Evolutionary conservation across 1,140 invertebrate species (phyloP), one percentile per base, ranked within the genome.

Genomic region (Pinna nobilis): DNA sequence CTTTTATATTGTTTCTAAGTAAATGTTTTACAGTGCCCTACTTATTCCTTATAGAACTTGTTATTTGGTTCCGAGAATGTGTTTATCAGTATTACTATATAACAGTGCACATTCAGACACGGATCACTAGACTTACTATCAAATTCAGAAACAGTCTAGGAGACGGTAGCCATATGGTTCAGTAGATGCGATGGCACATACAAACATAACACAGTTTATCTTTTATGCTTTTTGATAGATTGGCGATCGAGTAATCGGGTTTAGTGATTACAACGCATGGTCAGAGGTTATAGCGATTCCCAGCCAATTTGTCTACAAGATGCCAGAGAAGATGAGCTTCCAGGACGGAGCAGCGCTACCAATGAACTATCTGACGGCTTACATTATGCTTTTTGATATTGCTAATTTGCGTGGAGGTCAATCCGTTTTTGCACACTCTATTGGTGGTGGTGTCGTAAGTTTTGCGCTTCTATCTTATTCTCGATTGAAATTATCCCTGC

Each of bases 371-470:
- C 92, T 95, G 49, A 94, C 96, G 1, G 96, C 95, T 50, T 94
- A 96, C 86, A 93, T 95, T 71, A 89, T 97, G 70, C 92, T 97
- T 9, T 96, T 96, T 89, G 94, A 96, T 82, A 90, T 96, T 83
- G 94, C 93, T 44, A 93, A 93, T 81, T 89, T 97, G 23, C 90
- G 92, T 2, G 91, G 93, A 51, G 94, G 94, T 64, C 95, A 96
- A 88, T 94, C 92, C 74, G 90, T 97, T 20, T 90, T 97, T 57
- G 91, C 96, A 33, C 95, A 97, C 86, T 96, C 94, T 25, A 94
- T 94, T 79, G 95, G 94, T 50, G 95, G 95, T 73, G 95, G 94
- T 55, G 94, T 97, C 90, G 95, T 96, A 92, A 95, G 94, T 94
- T 30, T 68, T 41, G 15, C 0, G n/a, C 32, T 53, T 11, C 4